Percentiles rank a stretch among this genome's conserved stretches.
Evolutionary conservation across 92 coral and sea anemone species (phyloP).

Genomic region (Diadumene lineata): DNA sequence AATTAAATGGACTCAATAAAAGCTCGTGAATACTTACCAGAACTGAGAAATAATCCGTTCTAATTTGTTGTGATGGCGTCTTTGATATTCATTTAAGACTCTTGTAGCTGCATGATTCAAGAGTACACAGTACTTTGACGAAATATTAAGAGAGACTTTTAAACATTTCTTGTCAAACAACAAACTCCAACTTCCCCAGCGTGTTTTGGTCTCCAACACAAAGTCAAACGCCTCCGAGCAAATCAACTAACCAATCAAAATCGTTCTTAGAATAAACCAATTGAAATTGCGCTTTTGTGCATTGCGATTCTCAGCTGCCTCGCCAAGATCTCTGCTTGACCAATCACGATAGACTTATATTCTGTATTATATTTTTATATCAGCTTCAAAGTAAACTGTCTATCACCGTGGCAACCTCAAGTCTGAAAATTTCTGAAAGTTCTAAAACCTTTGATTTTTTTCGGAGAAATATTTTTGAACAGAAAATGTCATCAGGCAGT

Average conservation of each 20-base stretch:
- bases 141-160: not conserved
- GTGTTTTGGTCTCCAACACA: constrained; percentile 52
- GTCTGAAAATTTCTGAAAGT: not conserved
- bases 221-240: constrained; percentile 27
- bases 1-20: no score
- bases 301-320: no score
- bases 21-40: not conserved
- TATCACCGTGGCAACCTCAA: constrained; percentile 19
- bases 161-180: not conserved
- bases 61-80: not conserved
- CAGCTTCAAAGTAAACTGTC: constrained; percentile 6
- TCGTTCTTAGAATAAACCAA: constrained; percentile 23
- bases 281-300: not conserved
- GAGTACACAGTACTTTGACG: not conserved
- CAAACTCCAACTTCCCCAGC: not conserved
- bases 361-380: not conserved
- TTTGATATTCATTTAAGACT: not conserved
- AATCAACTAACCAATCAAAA: constrained; percentile 34
- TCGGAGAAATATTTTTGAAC: not conserved
- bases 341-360: constrained; percentile 2
- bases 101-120: not conserved
- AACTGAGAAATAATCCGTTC: not conserved
- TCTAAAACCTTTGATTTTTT: no score
- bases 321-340: constrained; percentile 11
- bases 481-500: constrained; percentile 39